Evolutionary conservation across 2,888 invertebrate species (phyloP), one percentile per base, ranked within the genome.

Genomic region (Serrognathus titanus): DNA sequence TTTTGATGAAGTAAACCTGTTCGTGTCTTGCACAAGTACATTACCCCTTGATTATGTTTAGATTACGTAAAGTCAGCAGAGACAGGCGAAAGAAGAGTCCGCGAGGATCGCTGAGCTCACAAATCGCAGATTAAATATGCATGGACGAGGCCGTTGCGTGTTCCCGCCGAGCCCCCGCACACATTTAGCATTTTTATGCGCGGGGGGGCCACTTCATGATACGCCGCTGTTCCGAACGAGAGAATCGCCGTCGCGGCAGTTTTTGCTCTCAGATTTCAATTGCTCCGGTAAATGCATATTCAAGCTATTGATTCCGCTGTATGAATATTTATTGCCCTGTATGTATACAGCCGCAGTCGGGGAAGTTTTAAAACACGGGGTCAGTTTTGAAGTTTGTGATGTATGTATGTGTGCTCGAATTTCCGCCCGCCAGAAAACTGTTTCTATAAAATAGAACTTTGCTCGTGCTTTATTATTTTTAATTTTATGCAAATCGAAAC

Each of bases 1-100:
- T 2, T 16, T 16, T 16, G 16, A 16, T 16, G 16, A 16, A 3
- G 16, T 3, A 16, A 16, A 16, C 16, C 58, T 60, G 66, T 67
- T 68, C 64, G 66, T 68, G 67, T 59, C 64, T 66, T 64, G 64
- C 66, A 67, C 67, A 68, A 63, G 67, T 67, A 67, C 65, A 64
- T 67, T 66, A 67, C 65, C 64, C 59, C 64, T 66, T 67, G 69
- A 69, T 69, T 69, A 68, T 69, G 66, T 69, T 69, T 68, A 66
- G 66, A 69, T 68, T 68, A 65, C 66, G 62, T 59, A 59, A 57
- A 64, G 62, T 61, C 64, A 59, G 63, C 63, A 64, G 61, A 53
- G 57, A 54, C 53, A 52, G 53, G 47, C 53, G 55, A 63, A 60
- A 65, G 64, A 67, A 65, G 59, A 61, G 60, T 51, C 66, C 62